Conservation (phyloP, 2,113 vertebrate species). For the Tautogolabrus adspersus region DNA sequence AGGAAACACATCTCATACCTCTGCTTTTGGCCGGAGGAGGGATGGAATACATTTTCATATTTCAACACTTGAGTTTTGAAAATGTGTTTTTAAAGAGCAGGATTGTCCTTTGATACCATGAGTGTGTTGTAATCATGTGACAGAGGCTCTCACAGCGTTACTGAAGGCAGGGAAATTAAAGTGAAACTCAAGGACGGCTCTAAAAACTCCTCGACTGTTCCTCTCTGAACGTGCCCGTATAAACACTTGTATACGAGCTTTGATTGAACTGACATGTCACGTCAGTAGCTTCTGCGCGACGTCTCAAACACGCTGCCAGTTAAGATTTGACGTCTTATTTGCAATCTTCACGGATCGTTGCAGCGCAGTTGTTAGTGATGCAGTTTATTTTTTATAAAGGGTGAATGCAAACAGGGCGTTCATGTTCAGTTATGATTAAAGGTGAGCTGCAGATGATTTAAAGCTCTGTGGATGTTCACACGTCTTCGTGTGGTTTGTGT, state of each 20-base stretch:
- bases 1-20: slow-evolving; percentile 30
- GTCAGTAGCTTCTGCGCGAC: too few relatives aligned
- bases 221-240: background rate
- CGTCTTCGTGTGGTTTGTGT: background rate
- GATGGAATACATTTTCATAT: slow-evolving; percentile 40
- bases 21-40: slow-evolving; percentile 23
- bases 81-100: slow-evolving; percentile 13
- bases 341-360: background rate
- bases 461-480: slow-evolving; percentile 12
- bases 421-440: slow-evolving; percentile 6
- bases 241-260: slow-evolving; percentile 8
- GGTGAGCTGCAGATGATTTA: background rate
- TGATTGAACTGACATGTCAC: too few relatives aligned
- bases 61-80: slow-evolving; percentile 24
- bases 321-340: background rate
- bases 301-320: background rate
- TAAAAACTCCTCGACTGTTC: too few relatives aligned
- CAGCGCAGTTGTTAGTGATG: background rate
- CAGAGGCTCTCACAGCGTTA: slow-evolving; percentile 6
- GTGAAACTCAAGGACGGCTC: slow-evolving; percentile 8
- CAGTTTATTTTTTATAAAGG: background rate
- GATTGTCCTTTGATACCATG: slow-evolving; percentile 27
- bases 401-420: slow-evolving; percentile 26
- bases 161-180: slow-evolving; percentile 20
- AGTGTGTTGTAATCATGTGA: slow-evolving; percentile 1